phyloP scores from a whole-genome alignment of 2,113 vertebrate genomes.

The Colistium nudipinnis region DNA sequence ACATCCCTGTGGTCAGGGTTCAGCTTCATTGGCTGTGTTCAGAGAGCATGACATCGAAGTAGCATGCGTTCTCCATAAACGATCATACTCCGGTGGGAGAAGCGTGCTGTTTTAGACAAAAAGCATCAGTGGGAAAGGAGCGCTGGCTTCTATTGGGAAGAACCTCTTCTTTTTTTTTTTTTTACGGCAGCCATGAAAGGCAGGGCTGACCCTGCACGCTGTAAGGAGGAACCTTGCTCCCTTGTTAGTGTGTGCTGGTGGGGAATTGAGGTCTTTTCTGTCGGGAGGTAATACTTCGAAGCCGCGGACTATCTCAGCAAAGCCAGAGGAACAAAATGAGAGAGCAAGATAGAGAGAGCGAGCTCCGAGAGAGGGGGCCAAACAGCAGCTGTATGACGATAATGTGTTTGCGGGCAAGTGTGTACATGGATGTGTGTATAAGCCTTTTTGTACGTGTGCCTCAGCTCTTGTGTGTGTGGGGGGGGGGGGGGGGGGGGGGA shows the following conservation, averaged over 20 bases:
- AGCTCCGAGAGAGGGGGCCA: slow-evolving; percentile 39
- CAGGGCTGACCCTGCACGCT: slow-evolving; percentile 74
- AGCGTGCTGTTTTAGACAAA: slow-evolving; percentile 48
- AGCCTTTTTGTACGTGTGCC: not conserved
- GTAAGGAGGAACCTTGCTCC: slow-evolving; percentile 59
- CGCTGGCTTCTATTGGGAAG: slow-evolving; percentile 59
- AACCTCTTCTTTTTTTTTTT: slow-evolving; percentile 73
- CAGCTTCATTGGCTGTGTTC: slow-evolving; percentile 6
- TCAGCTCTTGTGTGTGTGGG: not conserved
- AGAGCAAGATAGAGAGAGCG: slow-evolving; percentile 15
- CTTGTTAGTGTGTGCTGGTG: slow-evolving; percentile 74
- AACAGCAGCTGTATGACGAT: slow-evolving; percentile 25
- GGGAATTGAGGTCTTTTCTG: slow-evolving; percentile 75
- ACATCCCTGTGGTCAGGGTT: slow-evolving; percentile 40
- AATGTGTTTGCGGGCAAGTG: slow-evolving; percentile 26
- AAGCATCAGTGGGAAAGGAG: slow-evolving; percentile 33
- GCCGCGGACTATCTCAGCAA: slow-evolving; percentile 66
- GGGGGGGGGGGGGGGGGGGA: slow-evolving; percentile 3
- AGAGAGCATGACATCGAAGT: slow-evolving; percentile 25
- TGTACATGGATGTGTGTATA: not conserved
- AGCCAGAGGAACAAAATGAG: slow-evolving; percentile 54
- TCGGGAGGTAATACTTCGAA: slow-evolving; percentile 69
- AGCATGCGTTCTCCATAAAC: slow-evolving; percentile 22
- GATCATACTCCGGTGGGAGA: slow-evolving; percentile 38
- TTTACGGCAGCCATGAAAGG: slow-evolving; percentile 66